Conservation (phyloP, 2,797 vertebrate genomes). For the Rhynchonycteris naso region DNA sequence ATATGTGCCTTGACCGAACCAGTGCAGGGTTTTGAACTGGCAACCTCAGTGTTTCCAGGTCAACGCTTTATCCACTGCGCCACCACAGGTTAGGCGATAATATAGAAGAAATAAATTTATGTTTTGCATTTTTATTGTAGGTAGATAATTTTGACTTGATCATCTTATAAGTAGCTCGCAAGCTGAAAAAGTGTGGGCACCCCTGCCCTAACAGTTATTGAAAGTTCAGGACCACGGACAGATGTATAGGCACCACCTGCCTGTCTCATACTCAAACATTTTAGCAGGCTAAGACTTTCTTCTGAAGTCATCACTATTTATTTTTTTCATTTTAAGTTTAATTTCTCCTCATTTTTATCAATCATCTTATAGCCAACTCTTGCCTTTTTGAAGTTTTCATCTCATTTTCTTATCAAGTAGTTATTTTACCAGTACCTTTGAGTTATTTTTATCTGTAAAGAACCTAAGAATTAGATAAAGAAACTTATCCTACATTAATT, state of each 20-base stretch:
- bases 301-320: neutral
- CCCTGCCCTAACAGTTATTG: neutral
- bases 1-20: too few relatives aligned
- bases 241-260: neutral
- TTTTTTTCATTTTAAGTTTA: neutral
- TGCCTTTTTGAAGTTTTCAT: conserved; percentile 34
- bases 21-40: too few relatives aligned
- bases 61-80: too few relatives aligned
- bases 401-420: neutral
- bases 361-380: neutral
- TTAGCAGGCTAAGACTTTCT: neutral
- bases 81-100: too few relatives aligned
- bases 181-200: too few relatives aligned
- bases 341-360: neutral
- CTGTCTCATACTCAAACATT: neutral
- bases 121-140: too few relatives aligned
- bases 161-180: too few relatives aligned
- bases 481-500: neutral
- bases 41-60: too few relatives aligned
- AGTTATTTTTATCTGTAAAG: conserved; percentile 11
- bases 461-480: conserved; percentile 4
- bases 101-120: too few relatives aligned
- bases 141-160: too few relatives aligned
- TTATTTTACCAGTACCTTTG: neutral
- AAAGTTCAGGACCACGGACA: conserved; percentile 67